Evolutionary conservation across 2,113 vertebrate species (phyloP), one percentile per base, ranked within the genome.

Genomic region (Colossoma macropomum): DNA sequence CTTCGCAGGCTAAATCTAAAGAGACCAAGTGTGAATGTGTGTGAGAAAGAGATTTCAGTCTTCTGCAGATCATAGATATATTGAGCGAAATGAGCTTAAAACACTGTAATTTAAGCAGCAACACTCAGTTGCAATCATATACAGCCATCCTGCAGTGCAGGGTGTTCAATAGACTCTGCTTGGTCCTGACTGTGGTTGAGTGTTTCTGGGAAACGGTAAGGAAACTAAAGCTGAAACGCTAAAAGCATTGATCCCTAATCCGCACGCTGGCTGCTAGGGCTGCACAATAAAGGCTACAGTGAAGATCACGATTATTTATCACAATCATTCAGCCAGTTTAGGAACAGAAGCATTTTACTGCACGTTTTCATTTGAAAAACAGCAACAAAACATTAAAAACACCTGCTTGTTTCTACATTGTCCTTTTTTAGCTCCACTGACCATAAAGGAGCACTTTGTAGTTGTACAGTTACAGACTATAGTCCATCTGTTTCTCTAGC

Each of bases 1-100:
- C 66, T 65, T 80, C 56, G 27, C 30, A 79, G 81, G 45, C 56
- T 82, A 71, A 79, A 59, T 34, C 38, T 66, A 41, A 60, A 59
- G 74, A 54, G 59, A 38, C 25, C 27, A 1, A 48, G 5, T 27
- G 13, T 56, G 54, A 17, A 2, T 54, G 52, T 54, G 52, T 50
- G 52, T 54, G 54, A 23, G 2, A 52, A 8, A 50, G 48, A 50
- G 10, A 45, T 45, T 10, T 10, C 41, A 6, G 4, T n/a, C n/a
- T n/a, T 50, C 48, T 50, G 9, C 10, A 4, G 48, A 4, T 50
- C 21, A 41, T 23, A 7, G 3, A 41, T 21, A 15, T 21, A 34
- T 7, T 45, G 7, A 41, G 34, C 1, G 23, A 71, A 60, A 10
- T 25, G 4, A 60, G 66, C 62, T 15, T 9, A 34, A n/a, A 16